Base-by-base conservation (phyloP, 2,888 invertebrate genomes). In the Nesidiocoris tenuis region DNA sequence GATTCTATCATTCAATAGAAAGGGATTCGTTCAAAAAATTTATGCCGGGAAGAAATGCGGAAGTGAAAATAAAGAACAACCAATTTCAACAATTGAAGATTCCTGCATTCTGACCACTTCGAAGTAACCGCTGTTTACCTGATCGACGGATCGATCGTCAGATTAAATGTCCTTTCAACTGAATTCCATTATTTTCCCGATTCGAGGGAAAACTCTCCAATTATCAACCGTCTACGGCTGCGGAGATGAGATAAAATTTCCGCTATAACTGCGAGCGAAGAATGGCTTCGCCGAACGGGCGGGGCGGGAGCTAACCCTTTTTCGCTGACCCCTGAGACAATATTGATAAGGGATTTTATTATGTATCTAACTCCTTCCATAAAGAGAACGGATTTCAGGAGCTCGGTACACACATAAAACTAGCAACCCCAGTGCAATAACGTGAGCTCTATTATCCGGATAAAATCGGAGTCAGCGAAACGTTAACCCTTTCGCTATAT, bases 311-410 rank as follows among this genome's bases (percentile, higher is more conserved):
- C 39, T 39, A 39, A 39, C 39, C 39, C 39, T 39, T 65, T 65
- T 65, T 39, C 65, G 65, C 65, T 65, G 65, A 65, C 65, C 65
- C 39, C 65, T 65, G 65, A 65, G 54, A 65, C 39, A 65, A 65
- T 65, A 39, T 65, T 65, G 65, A 65, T 65, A 65, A 65, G 65
- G 65, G 65, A 39, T 39, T 39, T 39, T 39, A 39, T 39, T 39
- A 39, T 39, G 39, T 39, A 39, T 39, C 39, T 39, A 39, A 39
- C 39, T 39, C 39, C 39, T 39, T 39, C 39, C 39, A 39, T 39
- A 39, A 39, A 39, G 39, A 12, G 39, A 39, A 39, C 12, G 5
- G 39, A 7, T 39, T 39, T 39, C 39, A 39, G 39, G 12, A 39
- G 5, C 5, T 39, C 39, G 39, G 39, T 39, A 39, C 39, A 39